Base-by-base conservation (phyloP, 2,888 invertebrate genomes). In the Erebia aethiops region DNA sequence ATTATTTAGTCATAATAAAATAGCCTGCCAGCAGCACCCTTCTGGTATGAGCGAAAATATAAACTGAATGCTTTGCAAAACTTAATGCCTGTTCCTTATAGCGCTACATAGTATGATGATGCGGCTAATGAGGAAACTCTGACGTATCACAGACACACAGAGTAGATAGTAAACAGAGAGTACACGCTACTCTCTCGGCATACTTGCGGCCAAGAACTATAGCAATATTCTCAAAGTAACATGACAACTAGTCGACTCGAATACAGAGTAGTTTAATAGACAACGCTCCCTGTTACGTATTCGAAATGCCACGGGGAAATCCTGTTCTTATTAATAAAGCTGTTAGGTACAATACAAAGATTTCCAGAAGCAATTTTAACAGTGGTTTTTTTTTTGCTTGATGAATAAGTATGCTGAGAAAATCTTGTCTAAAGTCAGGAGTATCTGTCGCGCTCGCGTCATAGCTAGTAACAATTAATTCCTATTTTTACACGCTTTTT, bases 211-310 rank as follows among this genome's bases (percentile, higher is more conserved):
- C 80, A 82, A 85, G 80, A 84, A 80, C 79, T 80, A 79, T 80
- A 84, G 84, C 85, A 88, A 88, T 88, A 87, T 89, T 87, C 86
- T 72, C 74, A 78, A 82, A 79, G 81, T 82, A 88, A 71, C 85
- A 83, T 86, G 85, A 86, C 83, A 87, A 86, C 84, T 85, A 82
- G 83, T 83, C 84, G 75, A 71, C 82, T 79, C 81, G 90, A 87
- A 89, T 90, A 90, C 88, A 83, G 82, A 90, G 81, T 81, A 86
- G 85, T 78, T 76, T 73, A 68, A 75, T 76, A 72, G 68, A 71
- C 67, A 63, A 61, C 56, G 62, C 57, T 72, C 71, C 63, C 67
- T 66, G 65, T 73, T 66, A 62, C 73, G 70, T 74, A 64, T 71
- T 64, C 35, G 62, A 41, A 76, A 70, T 67, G 71, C 63, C 52